Evolutionary conservation across 1,140 invertebrate genomes (phyloP).

Genomic region (Mactra quadrangularis): DNA sequence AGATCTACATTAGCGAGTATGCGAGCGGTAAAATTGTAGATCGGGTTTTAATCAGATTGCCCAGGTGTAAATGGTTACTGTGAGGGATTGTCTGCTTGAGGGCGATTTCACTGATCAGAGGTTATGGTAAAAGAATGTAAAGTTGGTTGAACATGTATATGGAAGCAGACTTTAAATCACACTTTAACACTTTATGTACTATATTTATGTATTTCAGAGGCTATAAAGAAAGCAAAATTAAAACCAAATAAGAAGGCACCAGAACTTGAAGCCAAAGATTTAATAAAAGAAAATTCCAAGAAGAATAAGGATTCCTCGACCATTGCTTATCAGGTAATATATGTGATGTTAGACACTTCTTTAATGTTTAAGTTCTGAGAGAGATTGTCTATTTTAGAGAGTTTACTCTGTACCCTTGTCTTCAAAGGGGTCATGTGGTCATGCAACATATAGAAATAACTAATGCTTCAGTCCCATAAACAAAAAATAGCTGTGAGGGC

Average conservation of each 20-base stretch:
- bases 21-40: too few relatives aligned
- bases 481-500: too few relatives aligned
- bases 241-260: neutral
- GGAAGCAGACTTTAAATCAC: too few relatives aligned
- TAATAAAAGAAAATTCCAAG: conserved; percentile 61
- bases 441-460: neutral
- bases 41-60: too few relatives aligned
- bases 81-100: too few relatives aligned
- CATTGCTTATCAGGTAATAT: conserved; percentile 66
- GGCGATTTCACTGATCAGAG: too few relatives aligned
- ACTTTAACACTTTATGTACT: too few relatives aligned
- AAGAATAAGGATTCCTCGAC: conserved; percentile 17
- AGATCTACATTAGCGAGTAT: too few relatives aligned
- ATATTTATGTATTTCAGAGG: too few relatives aligned
- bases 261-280: conserved; percentile 30
- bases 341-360: neutral
- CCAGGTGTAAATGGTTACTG: too few relatives aligned
- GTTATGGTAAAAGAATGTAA: too few relatives aligned
- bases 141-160: too few relatives aligned
- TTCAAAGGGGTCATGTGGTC: neutral
- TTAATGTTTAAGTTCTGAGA: neutral
- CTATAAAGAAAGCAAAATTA: neutral
- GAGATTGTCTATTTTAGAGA: neutral
- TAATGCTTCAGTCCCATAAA: neutral
- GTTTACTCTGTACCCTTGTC: neutral